These are phyloP conservation scores for Cirrhinus molitorella DNA, from an alignment of 2,797 vertebrate genomes.

Conservation along the genomic window DNA sequence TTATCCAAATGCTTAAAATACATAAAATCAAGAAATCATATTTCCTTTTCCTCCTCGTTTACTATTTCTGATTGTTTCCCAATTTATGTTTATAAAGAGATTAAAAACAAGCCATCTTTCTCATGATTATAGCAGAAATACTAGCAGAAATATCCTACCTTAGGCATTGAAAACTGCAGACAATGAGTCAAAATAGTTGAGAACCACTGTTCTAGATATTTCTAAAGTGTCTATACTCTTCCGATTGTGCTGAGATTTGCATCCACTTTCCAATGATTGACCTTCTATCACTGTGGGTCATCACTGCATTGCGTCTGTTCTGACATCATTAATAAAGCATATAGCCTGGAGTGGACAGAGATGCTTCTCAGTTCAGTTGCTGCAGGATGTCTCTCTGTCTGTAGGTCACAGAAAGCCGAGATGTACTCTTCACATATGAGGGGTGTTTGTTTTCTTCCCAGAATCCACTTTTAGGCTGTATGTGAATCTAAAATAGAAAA, in stretches of 20 bases:
- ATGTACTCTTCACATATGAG: not conserved
- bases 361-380: slow-evolving; percentile 22
- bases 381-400: slow-evolving; percentile 13
- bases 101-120: not conserved
- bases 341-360: not conserved
- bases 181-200: not conserved
- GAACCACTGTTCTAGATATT: not conserved
- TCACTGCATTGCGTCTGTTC: slow-evolving; percentile 30
- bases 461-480: not conserved
- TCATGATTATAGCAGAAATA: not conserved
- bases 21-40: not conserved
- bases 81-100: not conserved
- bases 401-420: slow-evolving; percentile 18
- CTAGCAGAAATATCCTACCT: not conserved
- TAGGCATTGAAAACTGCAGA: not conserved
- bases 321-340: slow-evolving; percentile 42
- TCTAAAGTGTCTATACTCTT: slow-evolving; percentile 21
- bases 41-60: no score
- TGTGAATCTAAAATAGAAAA: slow-evolving; percentile 13
- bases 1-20: not conserved
- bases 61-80: not conserved
- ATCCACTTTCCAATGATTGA: slow-evolving; percentile 24
- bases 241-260: not conserved
- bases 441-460: not conserved
- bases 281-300: slow-evolving; percentile 27